Evolutionary conservation across 2,113 vertebrate genomes (phyloP).

Genomic region (Psittacus erithacus): DNA sequence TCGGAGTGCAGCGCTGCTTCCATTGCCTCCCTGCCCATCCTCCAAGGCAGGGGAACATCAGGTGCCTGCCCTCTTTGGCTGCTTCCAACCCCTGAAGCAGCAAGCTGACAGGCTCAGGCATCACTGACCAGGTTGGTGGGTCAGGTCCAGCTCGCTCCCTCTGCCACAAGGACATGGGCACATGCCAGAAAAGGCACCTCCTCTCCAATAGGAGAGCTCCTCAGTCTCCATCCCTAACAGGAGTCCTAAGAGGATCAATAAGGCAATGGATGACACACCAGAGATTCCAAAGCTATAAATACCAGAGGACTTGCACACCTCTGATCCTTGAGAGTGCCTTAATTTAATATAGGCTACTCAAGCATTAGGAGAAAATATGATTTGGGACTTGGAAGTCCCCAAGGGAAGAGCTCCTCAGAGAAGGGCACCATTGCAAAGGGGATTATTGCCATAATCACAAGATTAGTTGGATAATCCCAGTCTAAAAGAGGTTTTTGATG

Average conservation of each 20-base stretch:
- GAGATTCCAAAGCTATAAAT: background rate
- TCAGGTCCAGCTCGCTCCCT: background rate
- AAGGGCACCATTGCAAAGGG: slow-evolving; percentile 19
- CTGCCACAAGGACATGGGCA: background rate
- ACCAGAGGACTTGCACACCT: background rate
- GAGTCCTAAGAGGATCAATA: background rate
- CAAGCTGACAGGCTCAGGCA: background rate
- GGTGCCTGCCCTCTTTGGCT: background rate
- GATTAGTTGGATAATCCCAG: slow-evolving; percentile 44
- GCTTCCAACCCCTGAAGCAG: background rate
- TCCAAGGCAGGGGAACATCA: background rate
- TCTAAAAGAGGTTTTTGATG: background rate
- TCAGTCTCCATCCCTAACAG: background rate
- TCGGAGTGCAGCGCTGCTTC: background rate
- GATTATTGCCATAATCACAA: slow-evolving; percentile 48
- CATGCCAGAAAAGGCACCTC: background rate
- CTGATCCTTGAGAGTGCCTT: background rate
- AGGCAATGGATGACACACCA: background rate
- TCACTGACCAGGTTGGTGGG: background rate
- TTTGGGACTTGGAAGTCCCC: slow-evolving; percentile 13
- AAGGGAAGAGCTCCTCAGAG: slow-evolving; percentile 22
- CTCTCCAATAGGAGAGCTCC: background rate
- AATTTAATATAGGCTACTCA: background rate
- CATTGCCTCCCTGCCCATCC: background rate
- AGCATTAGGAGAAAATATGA: slow-evolving; percentile 35